Percentiles rank a stretch among this genome's conserved stretches.
These are phyloP conservation scores for Excalfactoria chinensis DNA, from an alignment of 2,113 vertebrate genomes.

Conservation along the genomic window DNA sequence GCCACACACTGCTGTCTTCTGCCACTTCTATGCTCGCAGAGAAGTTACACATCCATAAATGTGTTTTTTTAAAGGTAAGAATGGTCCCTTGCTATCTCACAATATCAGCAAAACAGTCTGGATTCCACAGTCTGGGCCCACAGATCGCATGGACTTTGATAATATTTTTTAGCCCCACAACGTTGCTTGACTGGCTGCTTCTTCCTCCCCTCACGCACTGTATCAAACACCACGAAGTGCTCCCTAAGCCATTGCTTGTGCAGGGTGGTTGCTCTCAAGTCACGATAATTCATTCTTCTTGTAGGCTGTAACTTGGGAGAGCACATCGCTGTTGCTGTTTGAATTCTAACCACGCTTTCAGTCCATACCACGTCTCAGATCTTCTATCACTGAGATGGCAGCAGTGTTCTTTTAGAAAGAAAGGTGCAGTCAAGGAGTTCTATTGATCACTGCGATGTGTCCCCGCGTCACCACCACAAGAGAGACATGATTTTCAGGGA, in stretches of 20 bases:
- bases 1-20: not conserved
- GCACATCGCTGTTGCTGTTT: not conserved
- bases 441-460: not conserved
- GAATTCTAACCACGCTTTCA: not conserved
- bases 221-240: not conserved
- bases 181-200: not conserved
- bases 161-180: not conserved
- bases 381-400: not conserved
- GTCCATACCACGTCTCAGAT: not conserved
- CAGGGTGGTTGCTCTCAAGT: not conserved
- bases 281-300: not conserved
- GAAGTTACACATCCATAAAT: not conserved
- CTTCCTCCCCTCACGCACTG: not conserved
- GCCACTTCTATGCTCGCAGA: not conserved
- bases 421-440: not conserved
- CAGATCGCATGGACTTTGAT: not conserved
- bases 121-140: not conserved
- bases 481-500: not conserved
- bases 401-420: not conserved
- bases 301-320: not conserved
- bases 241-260: not conserved
- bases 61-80: not conserved
- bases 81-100: not conserved
- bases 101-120: not conserved
- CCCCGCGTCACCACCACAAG: not conserved